These are phyloP conservation scores for Agonopterix arenella DNA, from an alignment of 2,888 invertebrate genomes.

Conservation along the genomic window DNA sequence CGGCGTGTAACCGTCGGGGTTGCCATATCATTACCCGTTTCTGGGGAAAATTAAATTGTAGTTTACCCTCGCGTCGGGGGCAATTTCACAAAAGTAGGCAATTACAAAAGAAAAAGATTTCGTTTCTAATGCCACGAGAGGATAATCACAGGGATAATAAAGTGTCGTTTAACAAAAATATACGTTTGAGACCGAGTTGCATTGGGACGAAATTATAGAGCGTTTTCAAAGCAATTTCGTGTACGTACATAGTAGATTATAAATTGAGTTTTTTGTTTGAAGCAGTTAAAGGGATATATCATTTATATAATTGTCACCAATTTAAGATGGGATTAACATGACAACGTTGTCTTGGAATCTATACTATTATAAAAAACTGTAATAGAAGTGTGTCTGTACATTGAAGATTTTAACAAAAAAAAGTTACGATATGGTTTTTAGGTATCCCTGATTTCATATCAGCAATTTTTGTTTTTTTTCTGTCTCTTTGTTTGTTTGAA, in stretches of 20 bases:
- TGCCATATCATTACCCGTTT: constrained; percentile 61
- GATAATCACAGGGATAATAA: constrained; percentile 66
- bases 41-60: constrained; percentile 63
- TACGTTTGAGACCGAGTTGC: constrained; percentile 40
- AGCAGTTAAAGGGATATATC: constrained; percentile 18
- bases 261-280: constrained; percentile 23
- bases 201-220: constrained; percentile 40
- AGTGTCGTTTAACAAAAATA: constrained; percentile 74
- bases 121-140: constrained; percentile 67
- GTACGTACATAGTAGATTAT: constrained; percentile 25
- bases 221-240: constrained; percentile 39
- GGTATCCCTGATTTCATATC: no score
- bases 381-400: no score
- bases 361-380: no score
- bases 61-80: constrained; percentile 51
- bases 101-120: constrained; percentile 44
- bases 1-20: constrained; percentile 54
- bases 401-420: no score
- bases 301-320: constrained; percentile 22
- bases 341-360: constrained; percentile 12
- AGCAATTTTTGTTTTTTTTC: no score
- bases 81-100: constrained; percentile 55
- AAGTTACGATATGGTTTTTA: no score
- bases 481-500: no score
- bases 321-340: constrained; percentile 10